A percentile compares a stretch with the other conserved stretches of the same genome.
phyloP scores from a whole-genome alignment of 2,797 vertebrate genomes.

The Rhinophrynus dorsalis region DNA sequence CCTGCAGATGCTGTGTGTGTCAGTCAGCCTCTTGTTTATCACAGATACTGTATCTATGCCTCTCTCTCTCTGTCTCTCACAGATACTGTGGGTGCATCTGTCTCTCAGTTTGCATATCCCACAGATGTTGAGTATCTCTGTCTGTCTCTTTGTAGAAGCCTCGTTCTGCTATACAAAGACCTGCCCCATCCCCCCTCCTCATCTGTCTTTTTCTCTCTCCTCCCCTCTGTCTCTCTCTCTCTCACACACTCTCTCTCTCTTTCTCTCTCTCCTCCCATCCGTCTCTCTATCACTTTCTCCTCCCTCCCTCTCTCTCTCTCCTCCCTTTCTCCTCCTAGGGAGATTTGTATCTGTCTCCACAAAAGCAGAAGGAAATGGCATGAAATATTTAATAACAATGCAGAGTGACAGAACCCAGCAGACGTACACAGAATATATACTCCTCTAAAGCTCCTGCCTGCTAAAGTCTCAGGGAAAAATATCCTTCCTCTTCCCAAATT shows the following conservation, averaged over 20 bases:
- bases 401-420: not conserved
- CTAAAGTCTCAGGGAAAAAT: no score
- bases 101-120: constrained; percentile 14
- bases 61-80: not conserved
- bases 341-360: constrained; percentile 10
- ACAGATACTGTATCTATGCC: not conserved
- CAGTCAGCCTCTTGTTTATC: not conserved
- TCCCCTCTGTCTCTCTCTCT: no score
- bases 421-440: no score
- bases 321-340: constrained; percentile 19
- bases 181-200: constrained; percentile 44
- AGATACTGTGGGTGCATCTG: constrained; percentile 4
- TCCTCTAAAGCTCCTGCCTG: no score
- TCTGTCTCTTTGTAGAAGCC: constrained; percentile 33
- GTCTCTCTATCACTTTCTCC: constrained; percentile 13
- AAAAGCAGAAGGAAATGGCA: not conserved
- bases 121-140: constrained; percentile 18
- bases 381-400: constrained; percentile 15
- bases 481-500: no score
- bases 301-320: constrained; percentile 12
- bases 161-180: constrained; percentile 45
- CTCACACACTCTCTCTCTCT: not conserved
- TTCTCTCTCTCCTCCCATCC: not conserved
- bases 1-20: not conserved
- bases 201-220: constrained; percentile 27